Conservation (phyloP, 2,113 vertebrate genomes). For the Micromys minutus region DNA sequence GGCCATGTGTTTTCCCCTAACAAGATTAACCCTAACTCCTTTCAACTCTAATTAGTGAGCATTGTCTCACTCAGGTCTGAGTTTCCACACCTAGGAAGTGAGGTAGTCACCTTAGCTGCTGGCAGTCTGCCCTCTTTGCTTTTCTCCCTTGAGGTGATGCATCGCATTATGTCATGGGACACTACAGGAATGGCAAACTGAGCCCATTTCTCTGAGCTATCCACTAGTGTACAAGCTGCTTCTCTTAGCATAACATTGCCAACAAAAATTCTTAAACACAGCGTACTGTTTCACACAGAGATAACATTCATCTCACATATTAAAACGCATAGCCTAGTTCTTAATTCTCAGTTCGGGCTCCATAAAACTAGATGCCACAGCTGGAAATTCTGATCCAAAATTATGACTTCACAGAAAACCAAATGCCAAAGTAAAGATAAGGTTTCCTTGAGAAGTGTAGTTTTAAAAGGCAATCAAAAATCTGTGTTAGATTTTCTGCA, state of each 20-base stretch:
- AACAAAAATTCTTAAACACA: constrained; percentile 66
- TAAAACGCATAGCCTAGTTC: constrained; percentile 63
- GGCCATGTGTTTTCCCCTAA: background rate
- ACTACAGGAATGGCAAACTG: background rate
- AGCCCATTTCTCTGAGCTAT: background rate
- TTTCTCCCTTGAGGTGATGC: background rate
- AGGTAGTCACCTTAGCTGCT: background rate
- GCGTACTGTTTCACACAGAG: constrained; percentile 57
- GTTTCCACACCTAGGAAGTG: constrained; percentile 2
- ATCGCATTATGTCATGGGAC: background rate
- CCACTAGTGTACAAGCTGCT: background rate
- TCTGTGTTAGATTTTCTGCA: constrained; percentile 70
- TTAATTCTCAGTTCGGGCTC: constrained; percentile 64
- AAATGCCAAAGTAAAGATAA: constrained; percentile 66
- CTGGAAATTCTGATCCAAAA: constrained; percentile 73
- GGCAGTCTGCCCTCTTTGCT: background rate
- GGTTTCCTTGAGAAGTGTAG: constrained; percentile 59
- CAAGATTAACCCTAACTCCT: background rate
- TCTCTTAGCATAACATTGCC: constrained; percentile 54
- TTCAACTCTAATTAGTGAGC: background rate
- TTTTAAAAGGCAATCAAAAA: constrained; percentile 58
- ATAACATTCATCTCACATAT: constrained; percentile 54
- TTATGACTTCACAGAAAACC: constrained; percentile 73
- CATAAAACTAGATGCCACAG: constrained; percentile 72
- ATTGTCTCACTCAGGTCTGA: background rate